phyloP scores from a whole-genome alignment of 1,140 invertebrate genomes.

The Monomorium pharaonis region DNA sequence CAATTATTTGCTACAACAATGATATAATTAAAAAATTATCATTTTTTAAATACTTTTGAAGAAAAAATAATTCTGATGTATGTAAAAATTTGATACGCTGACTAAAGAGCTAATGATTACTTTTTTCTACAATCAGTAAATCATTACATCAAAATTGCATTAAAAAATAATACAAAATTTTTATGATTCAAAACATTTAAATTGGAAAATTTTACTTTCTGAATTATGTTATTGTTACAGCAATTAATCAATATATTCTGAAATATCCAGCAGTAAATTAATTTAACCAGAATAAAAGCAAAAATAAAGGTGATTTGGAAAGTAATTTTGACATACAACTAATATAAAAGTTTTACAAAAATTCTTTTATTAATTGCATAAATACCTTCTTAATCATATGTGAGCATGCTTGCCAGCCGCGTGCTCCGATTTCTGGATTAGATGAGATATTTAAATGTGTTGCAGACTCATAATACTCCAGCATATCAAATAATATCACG shows the following conservation, averaged over 20 bases:
- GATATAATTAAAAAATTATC: too few species aligned
- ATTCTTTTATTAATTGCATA: not conserved
- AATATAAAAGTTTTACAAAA: not conserved
- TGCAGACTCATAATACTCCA: constrained; percentile 96
- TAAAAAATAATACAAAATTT: too few species aligned
- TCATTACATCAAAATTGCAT: too few species aligned
- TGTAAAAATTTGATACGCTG: too few species aligned
- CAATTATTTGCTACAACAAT: too few species aligned
- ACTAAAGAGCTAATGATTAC: too few species aligned
- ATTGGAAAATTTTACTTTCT: too few species aligned
- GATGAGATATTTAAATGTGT: constrained; percentile 91
- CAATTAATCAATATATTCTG: not conserved
- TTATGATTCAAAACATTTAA: too few species aligned
- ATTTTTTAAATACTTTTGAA: too few species aligned
- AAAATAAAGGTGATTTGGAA: constrained; percentile 19
- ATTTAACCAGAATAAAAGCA: not conserved
- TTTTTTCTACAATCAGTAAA: too few species aligned
- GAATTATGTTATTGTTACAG: too few species aligned
- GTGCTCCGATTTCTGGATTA: constrained; percentile 89
- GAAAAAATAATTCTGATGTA: too few species aligned
- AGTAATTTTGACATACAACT: not conserved
- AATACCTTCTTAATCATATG: constrained; percentile 92
- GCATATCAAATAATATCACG: constrained; percentile 94
- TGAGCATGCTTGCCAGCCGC: constrained; percentile 93
- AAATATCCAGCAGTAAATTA: not conserved